Conservation (phyloP, 2,888 invertebrate genomes). For the Plebejus melissa region DNA sequence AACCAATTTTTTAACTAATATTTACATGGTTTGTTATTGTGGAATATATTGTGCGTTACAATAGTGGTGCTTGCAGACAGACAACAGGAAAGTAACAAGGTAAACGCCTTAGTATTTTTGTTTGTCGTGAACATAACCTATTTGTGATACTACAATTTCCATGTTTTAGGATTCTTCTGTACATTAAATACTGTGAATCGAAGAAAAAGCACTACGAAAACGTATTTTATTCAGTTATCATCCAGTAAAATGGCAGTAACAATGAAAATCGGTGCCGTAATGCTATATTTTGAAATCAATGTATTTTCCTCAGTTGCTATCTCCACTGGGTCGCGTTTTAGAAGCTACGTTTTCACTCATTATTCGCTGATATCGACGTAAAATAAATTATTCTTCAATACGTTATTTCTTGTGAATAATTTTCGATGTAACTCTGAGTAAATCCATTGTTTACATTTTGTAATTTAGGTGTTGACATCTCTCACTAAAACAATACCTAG, state of each 20-base stretch:
- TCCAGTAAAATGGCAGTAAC: background rate
- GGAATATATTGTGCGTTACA: slow-evolving; percentile 65
- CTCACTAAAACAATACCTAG: too few species aligned
- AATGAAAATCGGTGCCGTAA: background rate
- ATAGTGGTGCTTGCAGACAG: slow-evolving; percentile 63
- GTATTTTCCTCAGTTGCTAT: background rate
- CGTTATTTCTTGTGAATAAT: background rate
- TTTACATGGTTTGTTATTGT: slow-evolving; percentile 63
- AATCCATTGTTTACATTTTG: slow-evolving; percentile 5
- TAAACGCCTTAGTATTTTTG: slow-evolving; percentile 79
- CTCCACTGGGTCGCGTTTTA: background rate
- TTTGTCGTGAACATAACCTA: slow-evolving; percentile 78
- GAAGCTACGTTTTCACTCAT: background rate
- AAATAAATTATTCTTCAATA: background rate
- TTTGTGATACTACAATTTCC: slow-evolving; percentile 60
- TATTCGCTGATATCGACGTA: background rate
- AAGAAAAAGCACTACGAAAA: background rate
- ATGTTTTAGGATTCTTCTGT: slow-evolving; percentile 48
- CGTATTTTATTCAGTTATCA: background rate
- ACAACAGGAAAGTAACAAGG: slow-evolving; percentile 62
- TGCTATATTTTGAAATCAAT: slow-evolving; percentile 3
- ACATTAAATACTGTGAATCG: background rate
- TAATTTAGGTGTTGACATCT: too few species aligned
- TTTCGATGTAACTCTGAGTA: background rate
- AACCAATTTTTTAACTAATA: slow-evolving; percentile 72